Evolutionary conservation across 2,797 vertebrate species (phyloP), one percentile per base, ranked within the genome.

Genomic region (Poeciliopsis infans): DNA sequence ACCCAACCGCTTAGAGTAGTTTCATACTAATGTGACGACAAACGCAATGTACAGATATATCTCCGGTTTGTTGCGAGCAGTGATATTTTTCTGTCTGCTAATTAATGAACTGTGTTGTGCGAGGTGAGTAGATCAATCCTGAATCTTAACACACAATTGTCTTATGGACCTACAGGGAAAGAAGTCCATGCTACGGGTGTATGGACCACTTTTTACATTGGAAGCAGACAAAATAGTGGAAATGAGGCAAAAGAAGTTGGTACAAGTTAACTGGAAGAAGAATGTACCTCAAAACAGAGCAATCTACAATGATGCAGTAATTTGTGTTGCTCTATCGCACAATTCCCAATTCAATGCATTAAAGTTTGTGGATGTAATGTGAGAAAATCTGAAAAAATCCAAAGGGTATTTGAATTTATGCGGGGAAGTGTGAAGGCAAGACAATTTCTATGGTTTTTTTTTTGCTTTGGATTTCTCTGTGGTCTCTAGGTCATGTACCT

Each of bases 401-500:
- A 68, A 39, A 31, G 20, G 23, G 11, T 13, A 45, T 70, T 12
- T n/a, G 12, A 70, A 45, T 12, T 43, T 70, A 28, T 7, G 39
- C 41, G 15, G 45, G 25, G 25, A 6, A 45, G 1, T 28, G 12
- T n/a, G 72, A 78, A 33, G 10, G n/a, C 1, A 36, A 10, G 18
- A 13, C 13, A 4, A 5, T 16, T 13, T 28, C 57, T 15, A 2
- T n/a, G 5, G 1, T 66, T 36, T 51, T 4, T 15, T 55, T 31
- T 64, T 78, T 41, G 51, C 51, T 77, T 68, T 68, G 43, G 33
- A 79, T 78, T 85, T 59, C 16, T 79, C 74, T 71, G 74, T 51
- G 4, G 69, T 84, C 49, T 68, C 23, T 81, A 16, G 75, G 75
- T 89, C 74, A 83, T 31, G 79, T 86, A 77, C 45, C 83, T 88